A percentile compares a stretch with the other conserved stretches of the same genome.
These are phyloP conservation scores for Meteorus sp. DNA, from an alignment of 1,140 invertebrate genomes.

Conservation along the genomic window DNA sequence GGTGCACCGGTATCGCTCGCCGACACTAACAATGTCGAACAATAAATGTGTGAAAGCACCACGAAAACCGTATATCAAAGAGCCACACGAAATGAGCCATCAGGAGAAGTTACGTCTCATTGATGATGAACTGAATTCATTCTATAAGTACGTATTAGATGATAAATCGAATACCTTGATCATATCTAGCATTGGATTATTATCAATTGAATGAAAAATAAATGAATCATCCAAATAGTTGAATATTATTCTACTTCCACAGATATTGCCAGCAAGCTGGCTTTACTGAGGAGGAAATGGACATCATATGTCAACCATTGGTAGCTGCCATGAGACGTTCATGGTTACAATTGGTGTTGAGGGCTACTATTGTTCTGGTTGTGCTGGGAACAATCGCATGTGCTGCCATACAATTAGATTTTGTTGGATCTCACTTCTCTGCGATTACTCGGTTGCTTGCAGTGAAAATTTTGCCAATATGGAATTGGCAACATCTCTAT, in stretches of 20 bases:
- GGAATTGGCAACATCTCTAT: constrained; percentile 80
- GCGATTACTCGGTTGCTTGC: constrained; percentile 66
- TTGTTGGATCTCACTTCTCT: constrained; percentile 62
- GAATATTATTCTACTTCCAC: constrained; percentile 43
- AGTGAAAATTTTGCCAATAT: constrained; percentile 72
- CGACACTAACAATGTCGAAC: constrained; percentile 40
- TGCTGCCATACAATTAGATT: constrained; percentile 54
- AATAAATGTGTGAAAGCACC: constrained; percentile 51
- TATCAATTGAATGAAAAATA: too few species aligned
- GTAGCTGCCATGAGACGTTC: constrained; percentile 64
- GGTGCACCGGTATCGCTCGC: neutral
- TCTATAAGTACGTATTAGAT: constrained; percentile 55
- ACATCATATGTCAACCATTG: constrained; percentile 68
- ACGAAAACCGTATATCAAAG: constrained; percentile 47
- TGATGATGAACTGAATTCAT: constrained; percentile 59
- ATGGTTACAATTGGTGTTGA: constrained; percentile 61
- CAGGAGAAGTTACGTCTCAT: constrained; percentile 56
- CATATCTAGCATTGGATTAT: neutral
- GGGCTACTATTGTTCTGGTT: constrained; percentile 56
- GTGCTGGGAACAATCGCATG: constrained; percentile 55
- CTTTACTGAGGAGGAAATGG: constrained; percentile 69
- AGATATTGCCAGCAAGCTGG: constrained; percentile 71
- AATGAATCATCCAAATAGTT: neutral
- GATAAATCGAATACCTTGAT: neutral
- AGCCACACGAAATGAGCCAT: constrained; percentile 56